Base-by-base conservation (phyloP, 2,113 vertebrate genomes). In the Nyctibius bracteatus region DNA sequence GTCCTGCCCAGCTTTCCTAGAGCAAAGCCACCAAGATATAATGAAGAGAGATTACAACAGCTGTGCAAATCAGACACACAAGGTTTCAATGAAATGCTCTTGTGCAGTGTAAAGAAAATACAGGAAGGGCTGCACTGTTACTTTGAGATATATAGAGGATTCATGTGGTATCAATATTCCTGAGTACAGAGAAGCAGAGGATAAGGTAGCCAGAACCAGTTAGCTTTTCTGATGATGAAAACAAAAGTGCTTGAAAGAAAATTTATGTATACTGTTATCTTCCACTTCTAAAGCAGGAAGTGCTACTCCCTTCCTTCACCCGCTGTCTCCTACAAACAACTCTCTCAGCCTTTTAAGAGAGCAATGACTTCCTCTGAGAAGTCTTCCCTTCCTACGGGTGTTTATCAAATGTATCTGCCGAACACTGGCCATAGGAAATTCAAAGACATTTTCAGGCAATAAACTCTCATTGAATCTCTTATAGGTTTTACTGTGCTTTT, bases 341-440 rank as follows among this genome's bases (percentile, higher is more conserved):
- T 58, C 35, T 41, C 8, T 51, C 23, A 57, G 39, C 3, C 13
- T 90, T 92, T 74, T 46, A 59, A 63, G 27, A 73, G 10, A 70
- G 18, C 5, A 62, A 4, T 49, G 16, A 33, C 33, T 88, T 90
- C 59, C 30, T 81, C 46, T 62, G 25, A 78, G 43, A 81, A 86
- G 12, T 89, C 17, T 71, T 20, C 5, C 2, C 11, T 30, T 55
- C 19, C 30, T 80, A 9, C 1, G 1, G 1, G 7, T 41, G 19
- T 22, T 70, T 70, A 30, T 59, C 27, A 33, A 49, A 54, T n/a
- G 2, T 43, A 39, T 70, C 31, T 80, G 83, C 51, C 2, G 4
- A 83, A 55, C 2, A 1, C 11, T 39, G 1, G 6, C 2, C 58
- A n/a, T 5, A 71, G 21, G 65, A 89, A 72, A 74, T 81, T 52